Evolutionary conservation across 2,113 vertebrate species (phyloP), one percentile per base, ranked within the genome.

Genomic region (Cavia aperea): DNA sequence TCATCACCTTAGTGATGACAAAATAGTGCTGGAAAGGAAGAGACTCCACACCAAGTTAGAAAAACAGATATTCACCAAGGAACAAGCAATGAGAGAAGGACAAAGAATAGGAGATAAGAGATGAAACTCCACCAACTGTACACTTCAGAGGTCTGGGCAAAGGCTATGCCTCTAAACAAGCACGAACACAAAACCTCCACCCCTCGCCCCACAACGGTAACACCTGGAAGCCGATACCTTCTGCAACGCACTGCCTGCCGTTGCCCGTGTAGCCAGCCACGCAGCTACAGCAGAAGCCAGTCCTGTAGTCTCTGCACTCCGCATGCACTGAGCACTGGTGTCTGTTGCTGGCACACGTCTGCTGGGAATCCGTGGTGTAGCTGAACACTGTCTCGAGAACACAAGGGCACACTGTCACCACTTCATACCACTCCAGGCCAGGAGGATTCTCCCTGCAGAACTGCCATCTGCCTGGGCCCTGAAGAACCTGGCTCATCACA

Each of bases 251-350:
- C 21, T 99, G 98, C 70, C 98, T 98, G 93, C 99, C 99, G 9
- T 99, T 99, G 86, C 99, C 99, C 18, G 98, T 99, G 96, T 98
- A 99, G 19, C 99, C 99, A 14, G 98, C 97, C 81, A 97, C 98
- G 63, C 99, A 99, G 85, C 97, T 97, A 96, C 99, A 99, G 95
- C 99, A 99, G 97, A 98, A 99, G 66, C 99, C 99, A 0, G 96
- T 97, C 46, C 97, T 58, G 86, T 98, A 98, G 96, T 99, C 99
- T 77, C 51, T 97, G 98, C 99, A 99, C 86, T 98, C 97, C 0
- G 98, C 98, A 11, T 99, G 99, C 96, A 98, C 97, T 0, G 99
- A 99, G 94, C 99, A 99, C 94, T 98, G 98, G 91, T 99, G 98
- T 39, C 98, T 97, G 95, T 97, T 99, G 97, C 96, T 98, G 81